These are phyloP conservation scores for Enteromius radiatus DNA, from an alignment of 2,797 vertebrate genomes.

Conservation along the genomic window DNA sequence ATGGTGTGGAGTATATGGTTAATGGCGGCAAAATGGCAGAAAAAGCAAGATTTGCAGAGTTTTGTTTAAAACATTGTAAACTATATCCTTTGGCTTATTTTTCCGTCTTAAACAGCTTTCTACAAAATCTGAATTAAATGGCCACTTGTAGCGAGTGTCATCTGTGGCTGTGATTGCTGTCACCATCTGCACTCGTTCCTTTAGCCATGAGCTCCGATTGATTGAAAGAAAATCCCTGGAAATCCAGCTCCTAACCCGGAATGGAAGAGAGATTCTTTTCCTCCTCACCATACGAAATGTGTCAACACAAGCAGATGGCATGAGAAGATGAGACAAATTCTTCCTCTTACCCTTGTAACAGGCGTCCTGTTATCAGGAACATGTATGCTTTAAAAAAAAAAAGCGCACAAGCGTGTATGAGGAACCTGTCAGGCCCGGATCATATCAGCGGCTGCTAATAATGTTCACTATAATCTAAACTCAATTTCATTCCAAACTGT, in stretches of 20 bases:
- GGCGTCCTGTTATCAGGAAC: background rate
- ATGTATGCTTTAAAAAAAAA: conserved; percentile 17
- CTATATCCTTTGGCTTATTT: background rate
- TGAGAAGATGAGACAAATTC: conserved; percentile 52
- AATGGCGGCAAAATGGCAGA: background rate
- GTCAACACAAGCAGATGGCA: conserved; percentile 71
- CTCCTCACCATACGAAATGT: conserved; percentile 58
- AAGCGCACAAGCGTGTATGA: background rate
- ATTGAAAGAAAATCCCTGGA: conserved; percentile 64
- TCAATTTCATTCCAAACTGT: conserved; percentile 15
- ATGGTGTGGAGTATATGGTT: background rate
- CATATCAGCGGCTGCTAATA: conserved; percentile 7
- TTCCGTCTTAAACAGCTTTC: background rate
- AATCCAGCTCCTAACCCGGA: conserved; percentile 62
- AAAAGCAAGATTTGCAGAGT: background rate
- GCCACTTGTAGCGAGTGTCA: conserved; percentile 40
- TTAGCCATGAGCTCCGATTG: conserved; percentile 59
- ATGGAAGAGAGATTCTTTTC: conserved; percentile 54
- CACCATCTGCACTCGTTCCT: conserved; percentile 60
- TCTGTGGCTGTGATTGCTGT: conserved; percentile 51
- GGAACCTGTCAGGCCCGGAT: background rate
- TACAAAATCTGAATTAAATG: conserved; percentile 50
- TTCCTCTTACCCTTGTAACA: conserved; percentile 14
- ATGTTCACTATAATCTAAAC: background rate
- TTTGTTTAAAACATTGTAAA: background rate